phyloP scores from a whole-genome alignment of 2,888 invertebrate genomes.

The Galerucella nymphaeae region DNA sequence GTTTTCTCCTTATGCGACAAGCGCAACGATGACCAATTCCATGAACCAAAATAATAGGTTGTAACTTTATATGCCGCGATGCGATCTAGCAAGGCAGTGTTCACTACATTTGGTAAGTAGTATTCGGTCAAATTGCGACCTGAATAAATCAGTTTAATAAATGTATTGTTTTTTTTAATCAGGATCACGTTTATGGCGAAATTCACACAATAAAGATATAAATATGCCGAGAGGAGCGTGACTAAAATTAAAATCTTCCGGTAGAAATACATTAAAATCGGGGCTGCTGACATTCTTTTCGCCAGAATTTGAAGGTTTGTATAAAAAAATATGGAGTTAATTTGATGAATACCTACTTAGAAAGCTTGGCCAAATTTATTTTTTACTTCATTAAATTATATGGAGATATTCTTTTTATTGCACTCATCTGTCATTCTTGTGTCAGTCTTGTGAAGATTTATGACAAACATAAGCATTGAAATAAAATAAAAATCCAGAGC shows the following conservation, averaged over 20 bases:
- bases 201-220: background rate
- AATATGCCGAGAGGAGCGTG: background rate
- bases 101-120: constrained; percentile 21
- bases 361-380: too few species aligned
- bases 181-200: background rate
- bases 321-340: too few species aligned
- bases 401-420: too few species aligned
- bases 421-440: too few species aligned
- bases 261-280: background rate
- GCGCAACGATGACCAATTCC: constrained; percentile 21
- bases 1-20: constrained; percentile 25
- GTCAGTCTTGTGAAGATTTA: too few species aligned
- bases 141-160: constrained; percentile 19
- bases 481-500: too few species aligned
- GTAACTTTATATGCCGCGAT: constrained; percentile 30
- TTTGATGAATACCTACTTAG: too few species aligned
- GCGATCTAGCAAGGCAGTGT: background rate
- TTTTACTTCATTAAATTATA: too few species aligned
- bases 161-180: background rate
- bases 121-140: constrained; percentile 22
- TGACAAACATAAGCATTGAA: too few species aligned
- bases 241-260: background rate
- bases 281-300: background rate
- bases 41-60: constrained; percentile 30
- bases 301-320: background rate